These are phyloP conservation scores for Telenomus remus DNA, from an alignment of 1,140 invertebrate species.

Conservation along the genomic window DNA sequence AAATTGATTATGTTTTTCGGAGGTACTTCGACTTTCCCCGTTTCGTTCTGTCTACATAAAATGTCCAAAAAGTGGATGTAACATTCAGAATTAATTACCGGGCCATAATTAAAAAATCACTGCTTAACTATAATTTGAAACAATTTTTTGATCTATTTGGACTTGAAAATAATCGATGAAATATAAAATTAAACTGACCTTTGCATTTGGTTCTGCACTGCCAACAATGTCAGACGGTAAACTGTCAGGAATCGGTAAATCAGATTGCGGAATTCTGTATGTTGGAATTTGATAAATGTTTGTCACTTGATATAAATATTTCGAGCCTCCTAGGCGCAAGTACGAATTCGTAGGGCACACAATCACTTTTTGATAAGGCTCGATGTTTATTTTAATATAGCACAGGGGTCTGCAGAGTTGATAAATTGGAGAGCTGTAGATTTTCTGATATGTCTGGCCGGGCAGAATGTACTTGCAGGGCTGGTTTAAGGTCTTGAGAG, in stretches of 20 bases:
- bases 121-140: too few species aligned
- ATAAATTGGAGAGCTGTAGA: not conserved
- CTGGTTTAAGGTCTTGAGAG: constrained; percentile 1
- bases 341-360: constrained; percentile 7
- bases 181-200: too few species aligned
- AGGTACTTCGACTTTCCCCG: not conserved
- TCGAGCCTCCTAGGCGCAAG: constrained; percentile 3
- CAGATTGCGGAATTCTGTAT: too few species aligned
- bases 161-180: too few species aligned
- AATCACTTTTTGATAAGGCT: constrained; percentile 15
- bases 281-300: too few species aligned
- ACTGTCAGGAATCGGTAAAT: not conserved
- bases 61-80: too few species aligned
- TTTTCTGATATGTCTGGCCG: constrained; percentile 2
- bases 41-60: constrained; percentile 1
- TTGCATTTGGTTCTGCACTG: not conserved
- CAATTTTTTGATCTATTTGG: too few species aligned
- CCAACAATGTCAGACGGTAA: constrained; percentile 13
- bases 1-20: not conserved
- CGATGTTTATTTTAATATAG: not conserved
- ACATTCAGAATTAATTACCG: too few species aligned
- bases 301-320: not conserved
- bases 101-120: too few species aligned
- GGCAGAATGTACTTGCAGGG: constrained; percentile 4
- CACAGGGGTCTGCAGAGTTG: not conserved